phyloP scores from a whole-genome alignment of 2,113 vertebrate species.

The Erinaceus europaeus region DNA sequence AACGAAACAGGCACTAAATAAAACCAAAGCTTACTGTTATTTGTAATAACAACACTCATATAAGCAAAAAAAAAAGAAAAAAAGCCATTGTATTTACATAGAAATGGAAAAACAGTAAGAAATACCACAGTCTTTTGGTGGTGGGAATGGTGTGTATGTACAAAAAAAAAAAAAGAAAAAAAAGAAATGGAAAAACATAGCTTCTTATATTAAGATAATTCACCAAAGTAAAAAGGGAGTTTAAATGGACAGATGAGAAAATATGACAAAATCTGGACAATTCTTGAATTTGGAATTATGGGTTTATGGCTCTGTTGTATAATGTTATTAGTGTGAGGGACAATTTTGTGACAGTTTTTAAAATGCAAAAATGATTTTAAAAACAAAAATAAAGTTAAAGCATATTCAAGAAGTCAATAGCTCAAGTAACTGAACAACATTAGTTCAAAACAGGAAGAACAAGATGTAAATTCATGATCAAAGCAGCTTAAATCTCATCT shows the following conservation, averaged over 20 bases:
- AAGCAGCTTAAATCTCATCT: neutral
- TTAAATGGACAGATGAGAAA: neutral
- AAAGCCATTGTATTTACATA: too few relatives aligned
- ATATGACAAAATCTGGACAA: neutral
- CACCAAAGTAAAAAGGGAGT: neutral
- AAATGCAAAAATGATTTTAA: neutral
- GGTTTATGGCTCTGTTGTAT: neutral
- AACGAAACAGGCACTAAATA: too few relatives aligned
- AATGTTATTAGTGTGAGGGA: neutral
- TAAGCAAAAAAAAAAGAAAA: too few relatives aligned
- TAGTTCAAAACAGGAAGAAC: neutral
- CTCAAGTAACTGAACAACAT: neutral
- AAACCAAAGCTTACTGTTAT: too few relatives aligned
- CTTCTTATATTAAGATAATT: neutral
- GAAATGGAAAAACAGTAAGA: too few relatives aligned
- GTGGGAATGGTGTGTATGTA: too few relatives aligned
- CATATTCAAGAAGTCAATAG: neutral
- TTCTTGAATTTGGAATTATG: neutral
- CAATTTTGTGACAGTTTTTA: neutral
- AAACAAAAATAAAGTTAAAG: neutral
- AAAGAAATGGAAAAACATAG: too few relatives aligned
- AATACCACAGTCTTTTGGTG: too few relatives aligned
- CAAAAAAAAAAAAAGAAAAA: too few relatives aligned
- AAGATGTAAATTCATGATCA: neutral
- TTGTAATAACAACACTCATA: too few relatives aligned